Evolutionary conservation across 2,888 invertebrate genomes (phyloP), one percentile per base, ranked within the genome.

Genomic region (Ennomos erosarius): DNA sequence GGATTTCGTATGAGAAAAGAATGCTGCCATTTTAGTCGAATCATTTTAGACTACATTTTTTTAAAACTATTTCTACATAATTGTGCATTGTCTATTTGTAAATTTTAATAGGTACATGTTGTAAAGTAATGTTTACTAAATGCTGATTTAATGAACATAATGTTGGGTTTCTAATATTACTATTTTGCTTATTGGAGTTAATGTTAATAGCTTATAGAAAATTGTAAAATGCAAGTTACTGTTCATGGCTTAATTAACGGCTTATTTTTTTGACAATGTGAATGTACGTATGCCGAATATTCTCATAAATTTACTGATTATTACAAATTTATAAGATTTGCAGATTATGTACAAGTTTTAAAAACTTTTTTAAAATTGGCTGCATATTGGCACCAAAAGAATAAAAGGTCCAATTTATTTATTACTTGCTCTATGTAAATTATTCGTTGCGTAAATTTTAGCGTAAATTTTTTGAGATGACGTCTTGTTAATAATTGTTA

Each of bases 401-500:
- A 61, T 42, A n/a, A 48, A 82, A 79, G 82, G 83, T 85, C 82
- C 81, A 86, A 84, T 76, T 67, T 76, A 73, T 78, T 75, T 73
- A 74, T 74, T 78, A 36, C 47, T 44, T 52, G 10, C 10, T 43
- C n/a, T 55, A 35, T 55, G 50, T 51, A 47, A 50, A 52, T 53
- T 50, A 50, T 50, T 48, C 38, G 55, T 62, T 62, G 51, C 54
- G 53, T 47, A 62, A 57, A 57, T n/a, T 11, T n/a, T 59, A 58
- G 57, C 40, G 51, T 64, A 55, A 64, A 57, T 59, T 61, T 68
- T 68, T 70, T 70, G 71, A 74, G 69, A 68, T 73, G 67, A 75
- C 74, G 74, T 80, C 78, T 82, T 90, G 90, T 90, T 90, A 85
- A 86, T 87, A 13, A 71, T 82, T 85, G 84, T 87, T 88, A 90